phyloP scores from a whole-genome alignment of 2,113 vertebrate species.

The Pan paniscus region DNA sequence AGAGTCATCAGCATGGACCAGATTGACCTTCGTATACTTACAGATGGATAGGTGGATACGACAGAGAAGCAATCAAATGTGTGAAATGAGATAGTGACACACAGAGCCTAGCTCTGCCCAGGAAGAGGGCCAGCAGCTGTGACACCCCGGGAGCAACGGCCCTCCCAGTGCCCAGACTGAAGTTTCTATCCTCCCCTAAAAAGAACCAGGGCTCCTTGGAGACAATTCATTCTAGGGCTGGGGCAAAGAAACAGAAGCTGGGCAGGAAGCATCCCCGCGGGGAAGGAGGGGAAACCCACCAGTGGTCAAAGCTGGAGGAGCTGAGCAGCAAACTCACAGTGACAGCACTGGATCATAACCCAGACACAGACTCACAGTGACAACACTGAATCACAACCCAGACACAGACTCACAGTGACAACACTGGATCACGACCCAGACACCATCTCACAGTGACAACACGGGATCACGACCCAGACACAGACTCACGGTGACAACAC shows the following conservation, averaged over 20 bases:
- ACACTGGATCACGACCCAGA: fast-evolving
- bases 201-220: neutral
- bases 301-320: neutral
- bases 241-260: neutral
- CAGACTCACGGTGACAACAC: too few species aligned
- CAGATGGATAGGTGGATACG: too few species aligned
- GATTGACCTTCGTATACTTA: neutral
- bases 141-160: neutral
- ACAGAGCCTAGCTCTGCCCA: neutral
- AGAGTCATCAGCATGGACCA: neutral
- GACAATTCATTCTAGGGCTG: neutral
- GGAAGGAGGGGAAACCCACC: neutral
- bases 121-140: neutral
- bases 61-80: too few species aligned
- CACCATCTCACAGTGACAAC: fast-evolving
- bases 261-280: neutral
- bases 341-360: fast-evolving
- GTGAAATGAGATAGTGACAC: neutral
- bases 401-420: too few species aligned
- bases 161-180: too few species aligned
- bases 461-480: fast-evolving
- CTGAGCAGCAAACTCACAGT: neutral
- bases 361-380: too few species aligned
- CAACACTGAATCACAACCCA: fast-evolving
- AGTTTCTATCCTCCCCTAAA: neutral